Evolutionary conservation across 2,113 vertebrate genomes (phyloP), one percentile per base, ranked within the genome.

Genomic region (Aptenodytes forsteri): DNA sequence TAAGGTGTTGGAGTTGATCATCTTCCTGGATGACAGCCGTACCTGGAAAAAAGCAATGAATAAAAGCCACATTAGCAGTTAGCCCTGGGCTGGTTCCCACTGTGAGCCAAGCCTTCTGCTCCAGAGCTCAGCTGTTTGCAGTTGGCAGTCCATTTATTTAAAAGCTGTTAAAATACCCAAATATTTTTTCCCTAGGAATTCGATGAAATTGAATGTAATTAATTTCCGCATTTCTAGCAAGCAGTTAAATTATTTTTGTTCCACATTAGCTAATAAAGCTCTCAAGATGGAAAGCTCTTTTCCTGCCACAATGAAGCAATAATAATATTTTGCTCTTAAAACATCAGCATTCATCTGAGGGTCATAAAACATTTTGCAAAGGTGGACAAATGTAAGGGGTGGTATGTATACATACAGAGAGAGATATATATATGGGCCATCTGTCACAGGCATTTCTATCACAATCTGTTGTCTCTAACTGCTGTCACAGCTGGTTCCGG

Each of bases 1-100:
- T 44, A 79, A 95, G 87, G 91, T 93, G 89, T 75, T 96, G 83
- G 77, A 89, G 87, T 96, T 95, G 64, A 89, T 91, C 89, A 71
- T 91, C 56, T 67, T 71, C 55, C 86, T 76, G 93, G 92, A 85
- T 73, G 90, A 83, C 84, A 96, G 79, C 82, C 27, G 3, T 97
- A 95, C 90, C 90, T 93, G 87, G 82, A 73, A 88, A 72, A 95
- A 69, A 49, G 34, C 66, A 79, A n/a, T 9, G 71, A 91, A 86
- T 70, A 96, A 77, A 83, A 91, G 58, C 61, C 84, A 85, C 1
- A 1, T 93, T 87, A 94, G 78, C 93, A 96, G 82, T 83, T 83
- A 93, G 84, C 78, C 82, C 79, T 69, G 90, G 92, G 96, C 95
- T 85, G 46, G 15, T 42, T 95, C 44, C 54, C 75, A 29, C 52